These are phyloP conservation scores for Copsychus sechellarum DNA, from an alignment of 2,113 vertebrate species.

Conservation along the genomic window DNA sequence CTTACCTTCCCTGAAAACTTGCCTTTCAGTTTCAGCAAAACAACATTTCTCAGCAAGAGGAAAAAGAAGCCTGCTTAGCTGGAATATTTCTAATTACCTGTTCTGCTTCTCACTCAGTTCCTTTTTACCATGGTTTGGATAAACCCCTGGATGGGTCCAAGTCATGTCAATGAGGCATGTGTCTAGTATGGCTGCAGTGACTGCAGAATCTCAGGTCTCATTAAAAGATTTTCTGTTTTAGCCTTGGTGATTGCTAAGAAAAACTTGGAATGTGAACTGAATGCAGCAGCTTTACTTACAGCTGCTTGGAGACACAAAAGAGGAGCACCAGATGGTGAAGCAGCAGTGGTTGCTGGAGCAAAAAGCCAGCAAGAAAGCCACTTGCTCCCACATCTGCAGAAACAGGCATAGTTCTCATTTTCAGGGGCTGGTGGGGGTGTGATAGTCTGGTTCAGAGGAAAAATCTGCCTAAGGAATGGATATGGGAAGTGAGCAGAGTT, in stretches of 20 bases:
- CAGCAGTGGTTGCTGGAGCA: neutral
- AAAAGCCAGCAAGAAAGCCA: slow-evolving; percentile 6
- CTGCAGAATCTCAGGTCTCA: neutral
- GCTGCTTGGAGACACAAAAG: slow-evolving; percentile 23
- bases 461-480: neutral
- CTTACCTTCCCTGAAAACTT: neutral
- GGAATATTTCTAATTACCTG: neutral
- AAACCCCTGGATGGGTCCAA: neutral
- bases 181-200: neutral
- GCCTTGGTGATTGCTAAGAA: slow-evolving; percentile 24
- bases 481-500: neutral
- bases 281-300: slow-evolving; percentile 22
- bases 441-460: neutral
- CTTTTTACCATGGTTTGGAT: neutral
- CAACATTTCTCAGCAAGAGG: neutral
- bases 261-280: slow-evolving; percentile 28
- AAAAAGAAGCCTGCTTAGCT: neutral
- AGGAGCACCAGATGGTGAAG: slow-evolving; percentile 29
- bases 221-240: slow-evolving; percentile 27
- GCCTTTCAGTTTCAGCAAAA: neutral
- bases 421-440: fast-evolving
- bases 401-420: neutral
- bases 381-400: slow-evolving; percentile 27
- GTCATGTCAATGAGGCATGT: neutral
- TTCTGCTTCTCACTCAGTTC: neutral